A percentile compares a stretch with the other conserved stretches of the same genome.
These are phyloP conservation scores for Popillia japonica DNA, from an alignment of 1,140 invertebrate species.

Conservation along the genomic window DNA sequence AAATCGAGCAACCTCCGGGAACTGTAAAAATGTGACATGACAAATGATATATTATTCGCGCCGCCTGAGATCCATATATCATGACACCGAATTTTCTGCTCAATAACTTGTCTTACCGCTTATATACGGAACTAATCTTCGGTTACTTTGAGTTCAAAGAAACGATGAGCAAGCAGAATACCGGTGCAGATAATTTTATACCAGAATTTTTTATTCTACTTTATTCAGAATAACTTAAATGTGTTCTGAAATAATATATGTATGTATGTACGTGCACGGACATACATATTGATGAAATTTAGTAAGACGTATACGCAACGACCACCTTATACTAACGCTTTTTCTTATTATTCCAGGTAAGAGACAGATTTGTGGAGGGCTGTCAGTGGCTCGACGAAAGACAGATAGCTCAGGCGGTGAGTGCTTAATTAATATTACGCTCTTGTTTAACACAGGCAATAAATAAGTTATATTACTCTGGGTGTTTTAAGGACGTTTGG, in stretches of 20 bases:
- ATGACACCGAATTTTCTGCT: slow-evolving; percentile 32
- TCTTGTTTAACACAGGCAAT: slow-evolving; percentile 39
- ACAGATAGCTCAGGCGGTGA: slow-evolving; percentile 40
- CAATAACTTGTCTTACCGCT: slow-evolving; percentile 2
- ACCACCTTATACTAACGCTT: not conserved
- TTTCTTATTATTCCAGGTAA: slow-evolving; percentile 39
- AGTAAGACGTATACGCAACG: no score
- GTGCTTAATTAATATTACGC: slow-evolving; percentile 41
- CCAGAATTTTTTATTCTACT: no score
- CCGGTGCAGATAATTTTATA: no score
- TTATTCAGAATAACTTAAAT: no score
- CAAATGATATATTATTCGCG: slow-evolving; percentile 25
- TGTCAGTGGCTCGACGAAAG: slow-evolving; percentile 14
- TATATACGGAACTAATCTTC: not conserved
- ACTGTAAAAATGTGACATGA: slow-evolving; percentile 30
- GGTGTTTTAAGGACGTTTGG: slow-evolving; percentile 12
- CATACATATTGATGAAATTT: no score
- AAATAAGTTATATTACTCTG: slow-evolving; percentile 41
- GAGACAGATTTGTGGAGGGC: slow-evolving; percentile 14
- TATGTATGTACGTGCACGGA: not conserved
- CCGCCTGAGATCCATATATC: slow-evolving; percentile 25
- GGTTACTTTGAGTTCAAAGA: not conserved
- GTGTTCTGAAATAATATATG: no score
- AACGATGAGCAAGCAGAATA: not conserved
- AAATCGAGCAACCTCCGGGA: slow-evolving; percentile 25